Conservation (phyloP, 2,888 invertebrate species). For the Tuberolachnus salignus region DNA sequence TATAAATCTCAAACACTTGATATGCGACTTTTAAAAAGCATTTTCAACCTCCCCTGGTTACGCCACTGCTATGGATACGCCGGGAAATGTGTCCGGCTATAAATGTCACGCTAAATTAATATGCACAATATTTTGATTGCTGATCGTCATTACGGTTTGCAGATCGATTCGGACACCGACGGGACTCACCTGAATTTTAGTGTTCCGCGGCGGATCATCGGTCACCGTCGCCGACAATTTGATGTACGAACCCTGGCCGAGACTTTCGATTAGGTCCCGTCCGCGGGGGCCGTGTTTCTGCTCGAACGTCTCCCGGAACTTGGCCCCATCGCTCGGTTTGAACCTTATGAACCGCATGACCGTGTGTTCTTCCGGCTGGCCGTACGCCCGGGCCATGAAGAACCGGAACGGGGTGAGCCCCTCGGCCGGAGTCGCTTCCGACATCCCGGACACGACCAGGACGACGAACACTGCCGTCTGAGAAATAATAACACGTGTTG, state of each 20-base stretch:
- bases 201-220: not conserved
- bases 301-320: slow-evolving; percentile 59
- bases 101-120: too few species aligned
- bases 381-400: slow-evolving; percentile 49
- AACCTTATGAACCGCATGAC: slow-evolving; percentile 58
- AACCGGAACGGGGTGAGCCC: slow-evolving; percentile 53
- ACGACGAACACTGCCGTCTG: not conserved
- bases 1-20: too few species aligned
- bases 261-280: slow-evolving; percentile 60
- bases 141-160: too few species aligned
- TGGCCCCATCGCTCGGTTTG: slow-evolving; percentile 59
- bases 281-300: slow-evolving; percentile 61
- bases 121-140: too few species aligned
- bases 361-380: slow-evolving; percentile 21
- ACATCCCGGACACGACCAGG: not conserved
- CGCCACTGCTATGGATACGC: too few species aligned
- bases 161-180: too few species aligned
- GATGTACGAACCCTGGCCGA: slow-evolving; percentile 59
- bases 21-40: too few species aligned
- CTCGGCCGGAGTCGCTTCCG: slow-evolving; percentile 26
- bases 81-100: too few species aligned
- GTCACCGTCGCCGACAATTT: slow-evolving; percentile 28
- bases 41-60: too few species aligned
- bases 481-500: not conserved
- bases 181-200: not conserved